Evolutionary conservation across 2,888 invertebrate species (phyloP).

Genomic region (Keiferia lycopersicella): DNA sequence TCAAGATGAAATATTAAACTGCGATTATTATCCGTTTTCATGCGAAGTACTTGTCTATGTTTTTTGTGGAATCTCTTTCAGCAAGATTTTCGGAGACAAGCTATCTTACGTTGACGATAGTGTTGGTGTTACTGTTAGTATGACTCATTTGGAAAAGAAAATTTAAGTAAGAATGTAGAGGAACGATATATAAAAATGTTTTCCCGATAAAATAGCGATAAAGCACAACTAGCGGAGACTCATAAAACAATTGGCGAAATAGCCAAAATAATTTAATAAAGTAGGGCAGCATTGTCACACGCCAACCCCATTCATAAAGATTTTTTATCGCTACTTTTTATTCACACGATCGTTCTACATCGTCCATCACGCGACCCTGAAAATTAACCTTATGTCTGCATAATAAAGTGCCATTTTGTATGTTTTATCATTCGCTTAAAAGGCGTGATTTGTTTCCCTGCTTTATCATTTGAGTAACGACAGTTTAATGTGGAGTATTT

Average conservation of each 20-base stretch:
- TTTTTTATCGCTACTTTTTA: conserved; percentile 49
- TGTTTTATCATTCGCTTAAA: neutral
- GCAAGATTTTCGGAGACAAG: too few species aligned
- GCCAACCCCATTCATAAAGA: conserved; percentile 69
- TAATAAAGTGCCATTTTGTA: conserved; percentile 7
- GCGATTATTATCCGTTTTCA: neutral
- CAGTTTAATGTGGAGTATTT: conserved; percentile 77
- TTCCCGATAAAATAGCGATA: conserved; percentile 9
- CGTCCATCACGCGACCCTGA: neutral
- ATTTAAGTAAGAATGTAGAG: neutral
- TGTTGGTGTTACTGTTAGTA: too few species aligned
- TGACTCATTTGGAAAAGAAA: too few species aligned
- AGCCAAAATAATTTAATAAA: conserved; percentile 67
- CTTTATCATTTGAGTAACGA: conserved; percentile 73
- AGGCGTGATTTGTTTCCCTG: conserved; percentile 39
- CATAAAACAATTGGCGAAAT: conserved; percentile 67
- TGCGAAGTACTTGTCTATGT: neutral
- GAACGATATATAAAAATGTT: neutral
- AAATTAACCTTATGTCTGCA: conserved; percentile 1
- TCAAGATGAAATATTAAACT: conserved; percentile 1
- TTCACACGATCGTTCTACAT: conserved; percentile 24
- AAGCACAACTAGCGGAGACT: conserved; percentile 25
- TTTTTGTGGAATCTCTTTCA: neutral
- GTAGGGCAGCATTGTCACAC: conserved; percentile 64
- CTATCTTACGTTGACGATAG: too few species aligned